Evolutionary conservation across 2,888 invertebrate species (phyloP).

Genomic region (Agrochola lota): DNA sequence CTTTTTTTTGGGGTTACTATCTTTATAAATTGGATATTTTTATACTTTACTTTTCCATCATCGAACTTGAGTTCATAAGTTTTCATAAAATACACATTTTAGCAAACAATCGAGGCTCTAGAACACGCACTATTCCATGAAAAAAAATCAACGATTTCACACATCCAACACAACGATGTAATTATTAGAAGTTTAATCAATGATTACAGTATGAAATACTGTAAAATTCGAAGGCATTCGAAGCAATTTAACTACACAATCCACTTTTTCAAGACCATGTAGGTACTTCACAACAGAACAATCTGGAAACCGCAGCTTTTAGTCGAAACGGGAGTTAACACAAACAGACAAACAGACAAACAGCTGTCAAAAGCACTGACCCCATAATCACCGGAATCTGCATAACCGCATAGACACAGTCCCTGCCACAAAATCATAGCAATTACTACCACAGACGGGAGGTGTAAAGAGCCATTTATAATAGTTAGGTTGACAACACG

Average conservation of each 20-base stretch:
- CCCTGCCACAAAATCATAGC: slow-evolving; percentile 19
- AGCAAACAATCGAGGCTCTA: not conserved
- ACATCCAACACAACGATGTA: not conserved
- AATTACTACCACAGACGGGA: slow-evolving; percentile 35
- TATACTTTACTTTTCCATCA: no score
- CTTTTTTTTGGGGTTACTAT: no score
- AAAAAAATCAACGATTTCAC: not conserved
- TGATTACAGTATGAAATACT: not conserved
- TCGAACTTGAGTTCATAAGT: not conserved
- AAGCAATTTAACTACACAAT: not conserved
- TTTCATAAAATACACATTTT: not conserved
- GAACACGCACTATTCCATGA: not conserved
- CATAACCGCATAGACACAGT: slow-evolving; percentile 19
- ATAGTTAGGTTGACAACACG: slow-evolving; percentile 52
- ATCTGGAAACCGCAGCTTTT: not conserved
- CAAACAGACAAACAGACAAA: slow-evolving; percentile 14
- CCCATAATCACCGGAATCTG: slow-evolving; percentile 33
- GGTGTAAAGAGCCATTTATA: slow-evolving; percentile 57
- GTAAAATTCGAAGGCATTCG: not conserved
- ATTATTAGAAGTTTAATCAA: not conserved
- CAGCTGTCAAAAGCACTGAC: not conserved
- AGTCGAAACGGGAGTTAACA: not conserved
- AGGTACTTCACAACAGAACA: no score
- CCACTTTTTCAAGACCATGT: not conserved
- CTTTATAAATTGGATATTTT: no score